Evolutionary conservation across 2,888 invertebrate species (phyloP).

Genomic region (Caenorhabditis japonica): DNA sequence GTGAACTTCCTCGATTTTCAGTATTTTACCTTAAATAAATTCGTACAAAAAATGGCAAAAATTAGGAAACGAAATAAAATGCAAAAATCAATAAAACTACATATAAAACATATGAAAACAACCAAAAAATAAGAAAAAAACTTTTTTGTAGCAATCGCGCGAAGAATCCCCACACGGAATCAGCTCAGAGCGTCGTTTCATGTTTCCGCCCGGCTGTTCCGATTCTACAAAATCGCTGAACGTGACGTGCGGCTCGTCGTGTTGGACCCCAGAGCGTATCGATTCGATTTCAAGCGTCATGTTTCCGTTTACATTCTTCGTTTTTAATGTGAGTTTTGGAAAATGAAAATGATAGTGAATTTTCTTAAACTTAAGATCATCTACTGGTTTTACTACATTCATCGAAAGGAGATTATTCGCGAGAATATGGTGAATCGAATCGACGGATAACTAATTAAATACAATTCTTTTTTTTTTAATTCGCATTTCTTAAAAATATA

Average conservation of each 20-base stretch:
- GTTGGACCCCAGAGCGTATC: slow-evolving; percentile 69
- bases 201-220: slow-evolving; percentile 68
- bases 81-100: neutral
- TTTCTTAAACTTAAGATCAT: slow-evolving; percentile 64
- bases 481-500: no score
- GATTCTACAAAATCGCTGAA: slow-evolving; percentile 40
- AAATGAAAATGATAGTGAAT: neutral
- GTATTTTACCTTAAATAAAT: no score
- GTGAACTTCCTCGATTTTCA: no score
- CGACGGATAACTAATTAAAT: slow-evolving; percentile 28
- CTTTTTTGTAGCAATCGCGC: slow-evolving; percentile 33
- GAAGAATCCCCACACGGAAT: slow-evolving; percentile 68
- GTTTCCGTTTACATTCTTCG: slow-evolving; percentile 75
- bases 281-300: slow-evolving; percentile 70
- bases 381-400: slow-evolving; percentile 74
- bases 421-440: slow-evolving; percentile 45
- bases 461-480: neutral
- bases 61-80: no score
- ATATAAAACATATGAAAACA: neutral
- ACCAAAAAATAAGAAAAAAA: no score
- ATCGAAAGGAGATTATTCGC: slow-evolving; percentile 58
- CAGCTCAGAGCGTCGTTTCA: slow-evolving; percentile 70
- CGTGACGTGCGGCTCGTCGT: slow-evolving; percentile 47
- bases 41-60: no score
- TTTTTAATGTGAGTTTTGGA: slow-evolving; percentile 71